Evolutionary conservation across 30 jellyfish, hydroid and myxozoan genomes (phyloP).

Genomic region (Cassiopea andromeda): DNA sequence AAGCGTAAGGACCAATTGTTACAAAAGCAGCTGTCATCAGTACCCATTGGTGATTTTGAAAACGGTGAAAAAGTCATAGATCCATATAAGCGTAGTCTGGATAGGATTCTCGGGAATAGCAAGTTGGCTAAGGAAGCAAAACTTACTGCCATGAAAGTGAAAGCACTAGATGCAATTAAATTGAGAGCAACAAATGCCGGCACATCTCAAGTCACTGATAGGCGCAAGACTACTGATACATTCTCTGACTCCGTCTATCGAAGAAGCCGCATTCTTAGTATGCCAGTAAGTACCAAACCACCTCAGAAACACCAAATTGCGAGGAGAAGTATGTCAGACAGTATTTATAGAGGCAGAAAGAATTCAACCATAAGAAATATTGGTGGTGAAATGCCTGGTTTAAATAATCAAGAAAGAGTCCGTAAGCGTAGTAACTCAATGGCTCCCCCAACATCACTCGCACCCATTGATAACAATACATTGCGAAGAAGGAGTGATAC

Average conservation of each 20-base stretch:
- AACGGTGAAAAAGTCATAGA: conserved; percentile 19
- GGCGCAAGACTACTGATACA: conserved; percentile 35
- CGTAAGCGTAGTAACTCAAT: conserved; percentile 70
- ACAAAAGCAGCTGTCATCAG: conserved; percentile 52
- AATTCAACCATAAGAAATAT: background rate
- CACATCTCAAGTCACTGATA: background rate
- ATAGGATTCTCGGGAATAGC: conserved; percentile 71
- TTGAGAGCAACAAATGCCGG: conserved; percentile 12
- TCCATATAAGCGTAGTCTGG: conserved; percentile 63
- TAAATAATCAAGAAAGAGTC: conserved; percentile 4
- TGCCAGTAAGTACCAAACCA: conserved; percentile 29
- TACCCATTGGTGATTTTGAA: conserved; percentile 47
- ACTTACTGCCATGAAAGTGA: conserved; percentile 68
- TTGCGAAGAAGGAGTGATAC: conserved; percentile 64
- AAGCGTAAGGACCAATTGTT: conserved; percentile 45
- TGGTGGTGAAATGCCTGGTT: background rate
- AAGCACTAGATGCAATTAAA: conserved; percentile 53
- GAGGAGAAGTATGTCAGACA: conserved; percentile 59
- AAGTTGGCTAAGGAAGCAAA: conserved; percentile 66
- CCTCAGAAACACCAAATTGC: conserved; percentile 30
- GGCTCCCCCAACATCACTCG: conserved; percentile 33
- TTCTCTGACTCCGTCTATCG: conserved; percentile 30
- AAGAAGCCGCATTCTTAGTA: conserved; percentile 55
- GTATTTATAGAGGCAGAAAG: background rate
- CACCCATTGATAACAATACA: conserved; percentile 33